These are phyloP conservation scores for Cydia pomonella DNA, from an alignment of 1,140 invertebrate species.

Conservation along the genomic window DNA sequence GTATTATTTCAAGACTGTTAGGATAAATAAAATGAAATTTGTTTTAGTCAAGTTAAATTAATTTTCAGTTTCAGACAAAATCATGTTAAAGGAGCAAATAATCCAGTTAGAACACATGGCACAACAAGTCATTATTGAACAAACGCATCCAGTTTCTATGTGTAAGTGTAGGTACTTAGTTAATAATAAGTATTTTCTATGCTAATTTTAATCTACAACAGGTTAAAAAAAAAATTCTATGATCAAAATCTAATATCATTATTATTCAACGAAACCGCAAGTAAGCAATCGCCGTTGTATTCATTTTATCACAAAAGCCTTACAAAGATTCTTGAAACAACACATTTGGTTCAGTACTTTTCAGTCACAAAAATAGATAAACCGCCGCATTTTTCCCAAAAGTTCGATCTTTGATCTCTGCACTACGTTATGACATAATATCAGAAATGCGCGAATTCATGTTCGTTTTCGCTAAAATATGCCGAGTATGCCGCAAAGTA, in stretches of 20 bases:
- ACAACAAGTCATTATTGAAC: neutral
- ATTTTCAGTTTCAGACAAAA: neutral
- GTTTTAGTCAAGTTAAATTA: neutral
- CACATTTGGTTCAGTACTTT: neutral
- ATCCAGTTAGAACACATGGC: neutral
- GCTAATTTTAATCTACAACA: neutral
- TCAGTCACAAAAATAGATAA: conserved; percentile 4
- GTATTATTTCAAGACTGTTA: conserved; percentile 36
- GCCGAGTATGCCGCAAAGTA: conserved; percentile 12
- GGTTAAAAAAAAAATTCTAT: neutral
- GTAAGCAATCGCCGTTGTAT: neutral
- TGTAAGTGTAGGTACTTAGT: neutral
- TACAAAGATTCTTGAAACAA: neutral
- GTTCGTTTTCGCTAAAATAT: neutral
- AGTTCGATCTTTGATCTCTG: conserved; percentile 19
- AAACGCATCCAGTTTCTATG: neutral
- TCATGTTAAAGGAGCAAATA: neutral
- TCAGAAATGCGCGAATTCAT: neutral
- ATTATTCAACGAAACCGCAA: neutral
- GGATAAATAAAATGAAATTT: conserved; percentile 1
- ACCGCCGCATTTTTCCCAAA: neutral
- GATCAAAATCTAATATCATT: neutral
- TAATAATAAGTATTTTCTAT: neutral
- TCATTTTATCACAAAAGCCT: neutral
- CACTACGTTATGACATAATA: conserved; percentile 27